phyloP scores from a whole-genome alignment of 2,888 invertebrate genomes.

The Diarsia dahlii region DNA sequence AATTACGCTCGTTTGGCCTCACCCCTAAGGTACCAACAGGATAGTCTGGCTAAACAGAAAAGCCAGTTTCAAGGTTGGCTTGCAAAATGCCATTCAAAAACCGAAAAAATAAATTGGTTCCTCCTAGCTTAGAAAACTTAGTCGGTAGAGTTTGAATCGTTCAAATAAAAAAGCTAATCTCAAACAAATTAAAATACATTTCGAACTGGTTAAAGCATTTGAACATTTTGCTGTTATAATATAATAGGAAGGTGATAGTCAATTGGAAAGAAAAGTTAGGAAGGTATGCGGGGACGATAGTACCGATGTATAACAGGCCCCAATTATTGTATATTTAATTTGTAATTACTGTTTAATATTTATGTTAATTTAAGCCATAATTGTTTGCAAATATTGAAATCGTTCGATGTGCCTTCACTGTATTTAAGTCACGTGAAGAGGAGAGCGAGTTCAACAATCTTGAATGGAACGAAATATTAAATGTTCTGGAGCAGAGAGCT shows the following conservation, averaged over 20 bases:
- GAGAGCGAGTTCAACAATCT: neutral
- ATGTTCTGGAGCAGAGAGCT: neutral
- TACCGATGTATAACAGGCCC: neutral
- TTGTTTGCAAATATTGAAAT: neutral
- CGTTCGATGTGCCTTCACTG: neutral
- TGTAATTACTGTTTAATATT: neutral
- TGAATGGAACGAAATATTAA: neutral
- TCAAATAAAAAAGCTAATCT: neutral
- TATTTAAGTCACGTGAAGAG: neutral
- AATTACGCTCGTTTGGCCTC: no score
- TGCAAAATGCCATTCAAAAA: no score
- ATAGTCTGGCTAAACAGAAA: no score
- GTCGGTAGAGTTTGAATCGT: neutral
- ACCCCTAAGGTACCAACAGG: no score
- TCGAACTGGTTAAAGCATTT: slow-evolving; percentile 3
- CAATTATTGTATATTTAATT: neutral
- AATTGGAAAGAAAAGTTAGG: slow-evolving; percentile 21
- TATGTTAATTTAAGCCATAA: neutral
- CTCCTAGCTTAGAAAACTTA: neutral
- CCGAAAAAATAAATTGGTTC: neutral
- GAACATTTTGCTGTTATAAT: neutral
- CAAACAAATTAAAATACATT: neutral
- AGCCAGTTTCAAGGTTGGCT: no score
- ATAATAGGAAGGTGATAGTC: neutral
- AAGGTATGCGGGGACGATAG: neutral